These are phyloP conservation scores for Macaria notata DNA, from an alignment of 2,888 invertebrate species.

Conservation along the genomic window DNA sequence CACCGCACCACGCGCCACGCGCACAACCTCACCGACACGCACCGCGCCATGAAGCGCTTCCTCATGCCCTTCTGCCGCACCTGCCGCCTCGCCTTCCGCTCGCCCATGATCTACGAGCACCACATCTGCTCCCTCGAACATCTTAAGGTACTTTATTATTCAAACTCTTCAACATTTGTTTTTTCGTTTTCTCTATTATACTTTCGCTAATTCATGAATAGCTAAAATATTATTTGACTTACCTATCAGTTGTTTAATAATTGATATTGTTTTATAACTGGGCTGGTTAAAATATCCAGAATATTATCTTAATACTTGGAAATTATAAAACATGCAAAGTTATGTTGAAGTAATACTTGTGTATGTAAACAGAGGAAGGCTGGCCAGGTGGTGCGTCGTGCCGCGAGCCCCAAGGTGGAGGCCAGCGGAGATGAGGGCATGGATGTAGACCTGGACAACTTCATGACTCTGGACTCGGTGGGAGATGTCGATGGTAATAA, in stretches of 20 bases:
- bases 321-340: too few relatives aligned
- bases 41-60: constrained; percentile 92
- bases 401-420: constrained; percentile 78
- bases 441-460: constrained; percentile 90
- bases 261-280: too few relatives aligned
- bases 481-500: constrained; percentile 90
- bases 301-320: too few relatives aligned
- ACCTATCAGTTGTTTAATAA: too few relatives aligned
- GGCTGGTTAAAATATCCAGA: too few relatives aligned
- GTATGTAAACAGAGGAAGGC: constrained; percentile 54
- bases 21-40: constrained; percentile 90
- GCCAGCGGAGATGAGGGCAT: constrained; percentile 87
- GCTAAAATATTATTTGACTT: too few relatives aligned
- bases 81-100: constrained; percentile 89
- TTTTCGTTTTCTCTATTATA: too few relatives aligned
- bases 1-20: constrained; percentile 88
- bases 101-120: constrained; percentile 92
- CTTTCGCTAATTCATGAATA: too few relatives aligned
- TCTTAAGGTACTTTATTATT: constrained; percentile 88
- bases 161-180: too few relatives aligned
- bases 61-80: constrained; percentile 91
- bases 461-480: constrained; percentile 94
- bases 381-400: constrained; percentile 58
- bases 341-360: too few relatives aligned
- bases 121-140: constrained; percentile 92